Base-by-base conservation (phyloP, 1,140 invertebrate genomes). In the Anastrepha ludens region DNA sequence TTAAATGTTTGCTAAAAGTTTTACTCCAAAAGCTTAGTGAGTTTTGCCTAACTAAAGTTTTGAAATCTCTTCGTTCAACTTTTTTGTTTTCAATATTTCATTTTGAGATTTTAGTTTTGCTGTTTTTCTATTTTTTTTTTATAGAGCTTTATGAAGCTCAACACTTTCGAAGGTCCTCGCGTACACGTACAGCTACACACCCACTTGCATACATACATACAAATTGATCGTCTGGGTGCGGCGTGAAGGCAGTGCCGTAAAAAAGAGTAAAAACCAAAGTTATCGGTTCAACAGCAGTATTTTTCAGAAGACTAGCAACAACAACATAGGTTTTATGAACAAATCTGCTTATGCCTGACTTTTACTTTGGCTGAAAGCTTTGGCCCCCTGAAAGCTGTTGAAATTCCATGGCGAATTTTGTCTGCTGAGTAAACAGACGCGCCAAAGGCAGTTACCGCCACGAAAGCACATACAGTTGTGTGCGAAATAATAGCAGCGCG, bases 281-380 rank as follows among this genome's bases (percentile, higher is more conserved):
- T 81, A 81, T 55, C 47, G 47, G 4, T 74, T 74, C 47, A 55
- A 5, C 74, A 81, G 47, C n/a, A 81, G 74, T 47, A 20, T 17
- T 78, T 50, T 78, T n/a, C 41, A n/a, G 47, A 78, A 78, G 6
- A 15, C 41, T 3, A 78, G 50, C 74, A 78, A 78, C n/a, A 81
- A 29, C 17, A 81, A 41, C n/a, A 29, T 29, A 70, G 41, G 3
- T 5, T 15, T 55, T 81, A 8, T 47, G 15, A 47, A 17, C n/a
- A 81, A 81, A 81, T 81, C 74, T 81, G 74, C 74, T 81, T 81
- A 81, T 50, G 74, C 47, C 20, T 20, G 20, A 55, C 74, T 81
- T 50, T 81, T 20, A 81, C 74, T 81, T 81, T 55, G 55, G 20
- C 50, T 55, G 6, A 55, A 81, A 13, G 47, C 70, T 74, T 29